phyloP scores from a whole-genome alignment of 2,888 invertebrate genomes.

The Xestoiulus laeticollis region DNA sequence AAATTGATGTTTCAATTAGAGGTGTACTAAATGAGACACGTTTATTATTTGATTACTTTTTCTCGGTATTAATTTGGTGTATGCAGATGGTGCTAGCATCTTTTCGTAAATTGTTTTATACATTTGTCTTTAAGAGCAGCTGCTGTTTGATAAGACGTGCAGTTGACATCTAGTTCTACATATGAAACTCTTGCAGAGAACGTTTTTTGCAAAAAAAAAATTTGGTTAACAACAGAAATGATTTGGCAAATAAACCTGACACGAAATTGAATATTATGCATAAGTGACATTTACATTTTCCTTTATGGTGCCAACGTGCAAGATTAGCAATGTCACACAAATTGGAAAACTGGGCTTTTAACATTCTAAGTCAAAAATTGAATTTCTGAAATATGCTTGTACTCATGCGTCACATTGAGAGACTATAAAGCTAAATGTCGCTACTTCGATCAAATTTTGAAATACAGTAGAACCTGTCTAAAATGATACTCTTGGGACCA shows the following conservation, averaged over 20 bases:
- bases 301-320: neutral
- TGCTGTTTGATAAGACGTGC: neutral
- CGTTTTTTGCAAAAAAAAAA: neutral
- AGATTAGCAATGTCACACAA: neutral
- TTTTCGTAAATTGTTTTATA: neutral
- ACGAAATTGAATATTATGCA: neutral
- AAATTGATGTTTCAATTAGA: neutral
- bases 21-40: neutral
- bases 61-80: neutral
- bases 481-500: too few relatives aligned
- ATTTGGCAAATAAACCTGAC: neutral
- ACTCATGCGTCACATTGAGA: neutral
- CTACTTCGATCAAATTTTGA: neutral
- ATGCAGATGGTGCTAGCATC: neutral
- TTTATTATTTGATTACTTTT: neutral
- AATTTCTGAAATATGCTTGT: neutral
- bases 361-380: neutral
- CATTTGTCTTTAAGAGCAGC: conserved; percentile 8
- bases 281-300: neutral
- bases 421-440: neutral
- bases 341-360: neutral
- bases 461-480: too few relatives aligned
- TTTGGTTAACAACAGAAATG: neutral
- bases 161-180: neutral
- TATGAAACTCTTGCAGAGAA: neutral